Percentiles rank a stretch among this genome's conserved stretches.
Conservation (phyloP, 2,888 invertebrate species). For the Orchesella flavescens region DNA sequence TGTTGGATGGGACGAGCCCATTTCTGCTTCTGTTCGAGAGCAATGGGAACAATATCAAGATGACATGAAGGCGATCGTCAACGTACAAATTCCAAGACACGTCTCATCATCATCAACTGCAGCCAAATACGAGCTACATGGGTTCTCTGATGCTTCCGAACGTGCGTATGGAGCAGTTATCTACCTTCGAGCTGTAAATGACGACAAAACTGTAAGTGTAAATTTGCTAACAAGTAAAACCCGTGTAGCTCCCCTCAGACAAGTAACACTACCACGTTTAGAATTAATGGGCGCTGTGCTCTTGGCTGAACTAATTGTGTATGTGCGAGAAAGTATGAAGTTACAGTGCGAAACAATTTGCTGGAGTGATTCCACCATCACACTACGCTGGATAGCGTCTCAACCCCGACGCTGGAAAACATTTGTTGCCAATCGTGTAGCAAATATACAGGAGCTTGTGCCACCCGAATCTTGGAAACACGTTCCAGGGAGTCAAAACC, state of each 20-base stretch:
- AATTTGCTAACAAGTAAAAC: conserved; percentile 67
- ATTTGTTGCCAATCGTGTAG: conserved; percentile 69
- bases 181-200: conserved; percentile 11
- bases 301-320: conserved; percentile 20
- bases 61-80: not conserved
- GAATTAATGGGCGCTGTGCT: conserved; percentile 65
- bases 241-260: conserved; percentile 70
- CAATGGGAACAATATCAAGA: not conserved
- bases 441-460: conserved; percentile 64
- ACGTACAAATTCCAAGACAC: conserved; percentile 5
- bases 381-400: conserved; percentile 71
- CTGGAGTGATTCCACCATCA: conserved; percentile 73
- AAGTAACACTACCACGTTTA: conserved; percentile 70
- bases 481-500: conserved; percentile 70
- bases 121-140: conserved; percentile 66
- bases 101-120: not conserved
- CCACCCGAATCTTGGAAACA: conserved; percentile 67
- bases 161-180: conserved; percentile 69
- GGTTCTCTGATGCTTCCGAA: conserved; percentile 70
- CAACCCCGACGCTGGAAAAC: conserved; percentile 69
- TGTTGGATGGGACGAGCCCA: conserved; percentile 36
- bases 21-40: not conserved
- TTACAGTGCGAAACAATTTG: conserved; percentile 31
- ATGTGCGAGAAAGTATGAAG: conserved; percentile 43
- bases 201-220: conserved; percentile 19